Base-by-base conservation (phyloP, 2,797 vertebrate genomes). In the Sebastes umbrosus region DNA sequence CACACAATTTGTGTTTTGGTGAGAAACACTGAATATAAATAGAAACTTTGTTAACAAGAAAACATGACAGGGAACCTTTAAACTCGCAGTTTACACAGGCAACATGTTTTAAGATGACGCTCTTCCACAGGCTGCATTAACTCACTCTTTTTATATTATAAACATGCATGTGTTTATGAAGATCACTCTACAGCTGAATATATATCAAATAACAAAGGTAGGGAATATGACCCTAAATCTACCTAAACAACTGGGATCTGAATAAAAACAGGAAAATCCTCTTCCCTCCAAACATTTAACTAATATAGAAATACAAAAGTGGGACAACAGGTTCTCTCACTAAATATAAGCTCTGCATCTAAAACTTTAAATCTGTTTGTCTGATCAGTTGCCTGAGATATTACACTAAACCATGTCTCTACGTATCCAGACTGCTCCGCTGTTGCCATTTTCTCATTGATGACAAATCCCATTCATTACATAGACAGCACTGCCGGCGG, bases 391-490 rank as follows among this genome's bases (percentile, higher is more conserved):
- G 63, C 55, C 43, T 8, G n/a, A 71, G 31, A 78, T 67, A 72
- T 76, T 75, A 62, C 34, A 67, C 68, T 70, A 68, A 84, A 79
- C 29, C 57, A 16, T 12, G 9, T 34, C 60, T 36, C 57, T 63
- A 3, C 63, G 32, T 16, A 60, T 64, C 32, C 46, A 25, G 14
- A 25, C 63, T 6, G 67, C 59, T 57, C 27, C 31, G 9, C 9
- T 69, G 16, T 29, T 75, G 68, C 57, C 10, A 64, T 68, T 65
- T 69, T 39, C 39, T 83, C 73, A 72, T 10, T 75, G 36, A 73
- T 75, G 68, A 80, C 43, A 78, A 84, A 87, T 82, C 69, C 46
- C 58, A 77, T 34, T 71, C 54, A 77, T 79, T 43, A 73, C 18
- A 20, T 7, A 73, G 70, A 75, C 39, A 52, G 80, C 62, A 13